These are phyloP conservation scores for Probaryconus sp. DNA, from an alignment of 1,140 invertebrate genomes.

Conservation along the genomic window DNA sequence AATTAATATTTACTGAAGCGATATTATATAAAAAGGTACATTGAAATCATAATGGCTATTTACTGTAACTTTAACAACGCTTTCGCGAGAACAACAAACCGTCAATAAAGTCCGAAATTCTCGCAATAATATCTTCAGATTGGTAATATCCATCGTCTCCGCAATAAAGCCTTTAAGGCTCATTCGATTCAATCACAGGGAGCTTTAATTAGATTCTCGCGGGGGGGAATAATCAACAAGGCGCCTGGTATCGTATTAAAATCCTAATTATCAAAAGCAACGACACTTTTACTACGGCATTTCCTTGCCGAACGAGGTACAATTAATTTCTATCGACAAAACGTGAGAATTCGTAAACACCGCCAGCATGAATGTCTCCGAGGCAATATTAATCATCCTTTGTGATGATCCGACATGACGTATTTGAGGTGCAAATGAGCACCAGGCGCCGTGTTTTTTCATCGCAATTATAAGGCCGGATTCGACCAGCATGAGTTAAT, in stretches of 20 bases:
- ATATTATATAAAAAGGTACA: too few species aligned
- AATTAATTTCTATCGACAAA: constrained; percentile 1
- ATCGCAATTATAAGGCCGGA: constrained; percentile 33
- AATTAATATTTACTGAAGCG: too few species aligned
- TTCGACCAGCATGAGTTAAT: constrained; percentile 33
- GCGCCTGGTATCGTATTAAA: constrained; percentile 54
- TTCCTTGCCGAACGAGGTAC: constrained; percentile 3
- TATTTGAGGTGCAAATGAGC: constrained; percentile 30
- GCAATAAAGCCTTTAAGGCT: constrained; percentile 34
- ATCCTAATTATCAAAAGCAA: constrained; percentile 48
- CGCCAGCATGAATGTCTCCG: constrained; percentile 10
- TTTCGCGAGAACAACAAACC: too few species aligned
- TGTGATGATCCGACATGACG: constrained; percentile 42
- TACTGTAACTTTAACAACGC: too few species aligned
- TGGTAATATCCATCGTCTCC: too few species aligned
- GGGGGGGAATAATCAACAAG: constrained; percentile 18
- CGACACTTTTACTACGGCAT: constrained; percentile 53
- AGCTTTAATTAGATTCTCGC: constrained; percentile 48
- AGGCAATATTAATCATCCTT: constrained; percentile 32
- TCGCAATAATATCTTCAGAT: too few species aligned
- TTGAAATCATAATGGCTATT: too few species aligned
- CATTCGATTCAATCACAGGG: constrained; percentile 19
- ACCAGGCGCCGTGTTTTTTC: constrained; percentile 19
- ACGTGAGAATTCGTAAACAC: constrained; percentile 48
- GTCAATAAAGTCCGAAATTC: too few species aligned